Evolutionary conservation across 2,113 vertebrate genomes (phyloP).

Genomic region (Ovis aries): DNA sequence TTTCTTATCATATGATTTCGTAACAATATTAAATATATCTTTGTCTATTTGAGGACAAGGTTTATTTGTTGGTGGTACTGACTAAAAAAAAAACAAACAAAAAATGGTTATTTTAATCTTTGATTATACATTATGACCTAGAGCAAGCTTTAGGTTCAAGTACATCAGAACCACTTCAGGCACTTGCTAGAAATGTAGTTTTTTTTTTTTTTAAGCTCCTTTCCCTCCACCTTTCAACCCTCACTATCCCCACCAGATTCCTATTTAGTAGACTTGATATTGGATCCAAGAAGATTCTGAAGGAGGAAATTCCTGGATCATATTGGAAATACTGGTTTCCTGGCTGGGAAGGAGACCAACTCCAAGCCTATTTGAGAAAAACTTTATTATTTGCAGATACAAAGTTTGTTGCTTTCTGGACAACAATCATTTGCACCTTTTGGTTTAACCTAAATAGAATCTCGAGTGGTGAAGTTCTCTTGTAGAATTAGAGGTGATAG

Average conservation of each 20-base stretch:
- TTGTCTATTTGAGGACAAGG: not conserved
- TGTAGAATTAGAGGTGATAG: not conserved
- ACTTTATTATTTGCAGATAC: slow-evolving; percentile 5
- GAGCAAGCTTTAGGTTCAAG: not conserved
- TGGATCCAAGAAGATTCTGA: not conserved
- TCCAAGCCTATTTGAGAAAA: not conserved
- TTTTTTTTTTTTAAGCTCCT: not conserved
- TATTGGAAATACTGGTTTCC: not conserved
- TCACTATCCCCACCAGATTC: not conserved
- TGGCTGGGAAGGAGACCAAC: not conserved
- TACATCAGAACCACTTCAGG: not conserved
- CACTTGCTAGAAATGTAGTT: not conserved
- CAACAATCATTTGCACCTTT: not conserved
- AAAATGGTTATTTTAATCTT: not conserved
- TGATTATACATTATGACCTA: not conserved
- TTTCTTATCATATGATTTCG: not conserved
- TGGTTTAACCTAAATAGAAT: not conserved
- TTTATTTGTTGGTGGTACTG: not conserved
- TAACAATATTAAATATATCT: not conserved
- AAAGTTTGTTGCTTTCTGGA: not conserved
- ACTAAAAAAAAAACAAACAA: not conserved
- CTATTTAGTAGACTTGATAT: not conserved
- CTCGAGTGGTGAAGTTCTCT: not conserved
- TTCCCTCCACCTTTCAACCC: not conserved
- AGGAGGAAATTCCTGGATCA: not conserved